These are phyloP conservation scores for Habropoda laboriosa DNA, from an alignment of 1,140 invertebrate genomes.

Conservation along the genomic window DNA sequence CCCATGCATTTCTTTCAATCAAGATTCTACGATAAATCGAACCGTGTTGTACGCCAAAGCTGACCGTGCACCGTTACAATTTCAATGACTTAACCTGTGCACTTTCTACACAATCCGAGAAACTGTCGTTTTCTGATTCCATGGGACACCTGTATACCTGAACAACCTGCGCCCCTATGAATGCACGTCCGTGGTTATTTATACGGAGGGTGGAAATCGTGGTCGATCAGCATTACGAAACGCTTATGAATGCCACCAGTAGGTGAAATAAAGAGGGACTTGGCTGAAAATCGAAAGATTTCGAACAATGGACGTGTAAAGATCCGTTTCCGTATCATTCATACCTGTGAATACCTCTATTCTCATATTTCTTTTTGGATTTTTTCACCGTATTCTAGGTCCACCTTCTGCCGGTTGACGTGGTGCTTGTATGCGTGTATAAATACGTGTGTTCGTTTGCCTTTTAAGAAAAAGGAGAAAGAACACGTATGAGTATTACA, in stretches of 20 bases:
- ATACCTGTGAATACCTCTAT: slow-evolving; percentile 14
- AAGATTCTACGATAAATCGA: too few relatives aligned
- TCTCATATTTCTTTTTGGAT: slow-evolving; percentile 16
- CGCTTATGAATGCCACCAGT: background rate
- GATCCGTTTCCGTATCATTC: slow-evolving; percentile 21
- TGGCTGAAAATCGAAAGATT: background rate
- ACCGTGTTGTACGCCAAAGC: too few relatives aligned
- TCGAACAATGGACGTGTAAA: slow-evolving; percentile 7
- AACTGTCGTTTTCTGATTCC: background rate
- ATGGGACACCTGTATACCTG: background rate
- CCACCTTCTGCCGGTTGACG: too few relatives aligned
- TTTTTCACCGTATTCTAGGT: background rate
- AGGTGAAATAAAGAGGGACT: background rate
- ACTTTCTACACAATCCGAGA: background rate
- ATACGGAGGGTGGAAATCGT: slow-evolving; percentile 9
- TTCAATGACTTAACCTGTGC: background rate
- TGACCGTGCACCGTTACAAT: background rate
- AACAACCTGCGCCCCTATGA: background rate
- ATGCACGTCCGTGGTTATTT: background rate
- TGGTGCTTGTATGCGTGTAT: too few relatives aligned
- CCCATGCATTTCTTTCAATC: too few relatives aligned
- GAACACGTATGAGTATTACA: background rate
- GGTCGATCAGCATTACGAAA: background rate
- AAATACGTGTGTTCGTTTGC: too few relatives aligned
- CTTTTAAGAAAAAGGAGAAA: background rate